A percentile compares a stretch with the other conserved stretches of the same genome.
Evolutionary conservation across 2,797 vertebrate species (phyloP).

Genomic region (Hypotaenidia philippensis): DNA sequence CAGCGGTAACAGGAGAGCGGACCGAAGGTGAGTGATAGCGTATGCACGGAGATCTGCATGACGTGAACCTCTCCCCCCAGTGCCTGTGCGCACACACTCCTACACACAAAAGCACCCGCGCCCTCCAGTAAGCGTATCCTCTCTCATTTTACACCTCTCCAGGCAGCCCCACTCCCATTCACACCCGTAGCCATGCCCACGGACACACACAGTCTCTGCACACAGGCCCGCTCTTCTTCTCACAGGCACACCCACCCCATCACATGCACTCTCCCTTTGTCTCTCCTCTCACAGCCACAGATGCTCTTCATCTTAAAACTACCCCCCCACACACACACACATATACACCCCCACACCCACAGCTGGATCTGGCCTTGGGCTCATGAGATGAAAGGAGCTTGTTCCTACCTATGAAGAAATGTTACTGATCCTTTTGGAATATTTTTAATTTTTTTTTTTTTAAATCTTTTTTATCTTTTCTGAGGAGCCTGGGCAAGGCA

Average conservation of each 20-base stretch:
- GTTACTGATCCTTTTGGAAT: neutral
- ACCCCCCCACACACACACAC: too few species aligned
- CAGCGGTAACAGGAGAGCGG: neutral
- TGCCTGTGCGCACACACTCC: neutral
- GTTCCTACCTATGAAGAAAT: neutral
- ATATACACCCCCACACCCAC: too few species aligned
- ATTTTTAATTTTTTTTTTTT: neutral
- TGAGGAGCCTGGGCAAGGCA: neutral
- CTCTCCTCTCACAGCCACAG: neutral
- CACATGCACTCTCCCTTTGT: constrained; percentile 43
- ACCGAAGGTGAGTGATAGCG: neutral
- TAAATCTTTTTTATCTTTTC: neutral
- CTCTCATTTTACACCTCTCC: neutral
- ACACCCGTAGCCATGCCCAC: neutral
- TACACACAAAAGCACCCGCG: neutral
- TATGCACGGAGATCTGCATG: neutral
- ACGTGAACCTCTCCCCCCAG: neutral
- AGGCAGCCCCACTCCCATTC: neutral
- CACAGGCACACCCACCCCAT: constrained; percentile 27
- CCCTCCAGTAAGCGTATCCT: neutral
- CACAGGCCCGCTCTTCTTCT: neutral
- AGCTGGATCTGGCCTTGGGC: neutral
- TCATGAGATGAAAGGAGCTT: neutral
- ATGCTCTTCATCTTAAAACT: neutral
- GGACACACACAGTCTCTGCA: neutral